Percentiles rank a stretch among this genome's conserved stretches.
Evolutionary conservation across 2,797 vertebrate species (phyloP).

Genomic region (Sorex maritimensis): DNA sequence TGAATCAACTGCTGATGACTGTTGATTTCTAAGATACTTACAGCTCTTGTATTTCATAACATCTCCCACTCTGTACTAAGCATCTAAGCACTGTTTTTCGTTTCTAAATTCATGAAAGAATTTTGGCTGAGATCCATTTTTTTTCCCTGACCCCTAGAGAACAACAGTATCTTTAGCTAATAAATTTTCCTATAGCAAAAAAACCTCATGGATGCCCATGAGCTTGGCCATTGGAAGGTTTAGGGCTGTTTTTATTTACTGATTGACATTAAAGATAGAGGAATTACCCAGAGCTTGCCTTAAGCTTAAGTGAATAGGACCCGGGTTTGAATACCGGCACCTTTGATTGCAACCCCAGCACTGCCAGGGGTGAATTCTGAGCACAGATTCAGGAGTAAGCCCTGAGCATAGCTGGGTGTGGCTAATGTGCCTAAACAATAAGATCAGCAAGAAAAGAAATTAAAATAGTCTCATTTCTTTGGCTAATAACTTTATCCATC

Average conservation of each 20-base stretch:
- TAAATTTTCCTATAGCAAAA: conserved; percentile 67
- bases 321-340: no score
- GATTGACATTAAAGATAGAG: conserved; percentile 53
- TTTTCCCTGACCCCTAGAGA: conserved; percentile 62
- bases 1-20: conserved; percentile 26
- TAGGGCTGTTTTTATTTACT: conserved; percentile 67
- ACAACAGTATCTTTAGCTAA: conserved; percentile 66
- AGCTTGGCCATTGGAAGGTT: conserved; percentile 18
- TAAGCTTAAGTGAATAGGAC: not conserved
- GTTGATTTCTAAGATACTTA: conserved; percentile 42
- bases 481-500: not conserved
- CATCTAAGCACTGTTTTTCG: conserved; percentile 66
- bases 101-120: conserved; percentile 72
- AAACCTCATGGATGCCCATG: not conserved
- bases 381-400: no score
- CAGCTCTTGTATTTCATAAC: conserved; percentile 64
- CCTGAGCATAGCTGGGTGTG: no score
- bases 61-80: conserved; percentile 69
- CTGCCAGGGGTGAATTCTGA: no score
- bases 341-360: no score
- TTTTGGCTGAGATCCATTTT: conserved; percentile 64
- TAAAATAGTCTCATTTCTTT: not conserved
- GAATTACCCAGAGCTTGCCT: conserved; percentile 54
- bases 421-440: no score
- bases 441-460: no score